Evolutionary conservation across 2,888 invertebrate genomes (phyloP), one percentile per base, ranked within the genome.

Genomic region (Galerucella pusilla): DNA sequence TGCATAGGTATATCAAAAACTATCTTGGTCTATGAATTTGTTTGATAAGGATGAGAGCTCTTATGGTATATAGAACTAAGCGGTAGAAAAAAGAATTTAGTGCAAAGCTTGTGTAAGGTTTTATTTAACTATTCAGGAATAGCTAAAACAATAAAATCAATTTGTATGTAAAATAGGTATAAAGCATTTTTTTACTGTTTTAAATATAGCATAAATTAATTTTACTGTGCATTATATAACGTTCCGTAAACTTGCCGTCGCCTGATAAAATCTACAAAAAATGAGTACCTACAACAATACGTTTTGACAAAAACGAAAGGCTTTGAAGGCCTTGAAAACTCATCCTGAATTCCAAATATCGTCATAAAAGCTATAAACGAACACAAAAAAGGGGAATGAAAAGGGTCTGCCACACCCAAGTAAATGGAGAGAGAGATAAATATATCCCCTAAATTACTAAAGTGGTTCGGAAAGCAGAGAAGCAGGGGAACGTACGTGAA

Each of bases 401-500:
- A 68, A 25, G 63, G 66, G 52, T 52, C 52, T 52, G 69, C 75
- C 75, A 73, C 75, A 65, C 75, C 75, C 70, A 72, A 60, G 49
- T 54, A 61, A 42, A 54, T 57, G 57, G 61, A 59, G 46, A 69
- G 69, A 70, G 69, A 75, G 68, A 60, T 57, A 59, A 63, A 71
- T 71, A 54, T 68, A 75, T 71, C 71, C 63, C 70, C 70, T 70
- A 54, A 52, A 70, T 71, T 74, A 35, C 74, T 73, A 70, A 75
- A 78, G 75, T 78, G 78, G 78, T 76, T 76, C 71, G 57, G 35
- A 68, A 59, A 61, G 71, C 63, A 35, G 57, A 60, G 73, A 68
- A 71, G 73, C 54, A 60, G 69, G 71, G 60, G 68, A 68, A 65
- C 66, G 70, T 63, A 70, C 52, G 16, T 52, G 35, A 60, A 64